Base-by-base conservation (phyloP, 2,888 invertebrate genomes). In the Pterostichus madidus region DNA sequence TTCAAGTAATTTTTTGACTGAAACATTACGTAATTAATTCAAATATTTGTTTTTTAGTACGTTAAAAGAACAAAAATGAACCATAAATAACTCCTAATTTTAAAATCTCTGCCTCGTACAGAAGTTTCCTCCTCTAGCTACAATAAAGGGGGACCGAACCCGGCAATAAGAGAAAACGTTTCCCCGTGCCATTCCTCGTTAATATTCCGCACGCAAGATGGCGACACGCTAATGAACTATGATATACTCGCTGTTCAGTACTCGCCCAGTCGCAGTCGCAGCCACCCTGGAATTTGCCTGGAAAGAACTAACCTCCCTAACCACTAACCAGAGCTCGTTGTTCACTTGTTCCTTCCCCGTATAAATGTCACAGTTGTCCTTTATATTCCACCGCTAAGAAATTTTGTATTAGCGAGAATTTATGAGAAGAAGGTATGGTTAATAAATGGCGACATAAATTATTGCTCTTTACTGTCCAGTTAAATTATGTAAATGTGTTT, bases 161-260 rank as follows among this genome's bases (percentile, higher is more conserved):
- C 39, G 39, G 68, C 64, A 79, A 79, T 79, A 71, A 80, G 71
- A 80, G 64, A 79, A n/a, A 79, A 64, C 64, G 79, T n/a, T 78
- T 64, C 17, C 75, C 11, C 75, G 52, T 7, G 24, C 17, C 49
- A 35, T 75, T 49, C 11, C 77, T 77, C 68, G 81, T 81, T 81
- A 81, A 81, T 75, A 81, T 81, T 81, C 81, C 73, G 59, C 75
- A 81, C 81, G 59, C 81, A 75, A 81, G 75, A 81, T 81, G 81
- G 81, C 73, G 44, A 75, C 81, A 75, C 46, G 81, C 75, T 81
- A 81, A 81, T 81, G 75, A 81, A 81, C 68, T 80, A 80, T 68
- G 68, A 68, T 80, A 71, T 68, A 80, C 53, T 71, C 80, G 64
- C 35, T 32, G 32, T 8, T 17, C 24, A 6, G 56, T 56, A 56